Conservation (phyloP, 64 coral and sea anemone species). For the Montipora sp. region DNA sequence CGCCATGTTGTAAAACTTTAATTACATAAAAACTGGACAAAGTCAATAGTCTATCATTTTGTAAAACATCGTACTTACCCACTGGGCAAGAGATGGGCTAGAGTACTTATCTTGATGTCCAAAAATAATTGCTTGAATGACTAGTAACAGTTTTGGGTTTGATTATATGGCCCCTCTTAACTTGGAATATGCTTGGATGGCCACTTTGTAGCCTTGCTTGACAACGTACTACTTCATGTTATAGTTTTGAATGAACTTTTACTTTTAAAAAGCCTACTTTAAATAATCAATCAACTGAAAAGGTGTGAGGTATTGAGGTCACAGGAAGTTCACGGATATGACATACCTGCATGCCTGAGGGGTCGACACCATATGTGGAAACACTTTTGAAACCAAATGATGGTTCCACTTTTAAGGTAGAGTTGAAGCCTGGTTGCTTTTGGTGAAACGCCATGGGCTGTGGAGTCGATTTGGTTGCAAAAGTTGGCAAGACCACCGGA, state of each 20-base stretch:
- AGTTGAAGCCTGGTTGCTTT: slow-evolving; percentile 6
- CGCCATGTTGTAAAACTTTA: too few species aligned
- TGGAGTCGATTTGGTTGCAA: background rate
- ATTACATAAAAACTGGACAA: too few species aligned
- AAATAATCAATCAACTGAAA: background rate
- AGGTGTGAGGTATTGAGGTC: slow-evolving; percentile 2
- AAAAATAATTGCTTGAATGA: too few species aligned
- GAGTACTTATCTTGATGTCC: background rate
- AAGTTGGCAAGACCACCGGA: slow-evolving; percentile 14
- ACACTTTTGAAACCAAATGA: slow-evolving; percentile 15
- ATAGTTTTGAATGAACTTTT: background rate
- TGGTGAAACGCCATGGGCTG: slow-evolving; percentile 16
- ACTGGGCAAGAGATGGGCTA: background rate
- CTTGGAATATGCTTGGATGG: too few species aligned
- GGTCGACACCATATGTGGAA: background rate
- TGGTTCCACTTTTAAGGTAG: slow-evolving; percentile 31
- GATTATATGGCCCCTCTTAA: background rate
- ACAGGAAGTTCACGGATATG: slow-evolving; percentile 33
- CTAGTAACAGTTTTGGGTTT: too few species aligned
- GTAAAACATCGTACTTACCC: too few species aligned
- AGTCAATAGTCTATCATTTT: too few species aligned
- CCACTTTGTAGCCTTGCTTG: background rate
- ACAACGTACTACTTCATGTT: background rate
- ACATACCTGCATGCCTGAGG: slow-evolving; percentile 23
- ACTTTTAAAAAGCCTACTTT: background rate